Evolutionary conservation across 2,113 vertebrate species (phyloP), one percentile per base, ranked within the genome.

Genomic region (Sakesphorus luctuosus): DNA sequence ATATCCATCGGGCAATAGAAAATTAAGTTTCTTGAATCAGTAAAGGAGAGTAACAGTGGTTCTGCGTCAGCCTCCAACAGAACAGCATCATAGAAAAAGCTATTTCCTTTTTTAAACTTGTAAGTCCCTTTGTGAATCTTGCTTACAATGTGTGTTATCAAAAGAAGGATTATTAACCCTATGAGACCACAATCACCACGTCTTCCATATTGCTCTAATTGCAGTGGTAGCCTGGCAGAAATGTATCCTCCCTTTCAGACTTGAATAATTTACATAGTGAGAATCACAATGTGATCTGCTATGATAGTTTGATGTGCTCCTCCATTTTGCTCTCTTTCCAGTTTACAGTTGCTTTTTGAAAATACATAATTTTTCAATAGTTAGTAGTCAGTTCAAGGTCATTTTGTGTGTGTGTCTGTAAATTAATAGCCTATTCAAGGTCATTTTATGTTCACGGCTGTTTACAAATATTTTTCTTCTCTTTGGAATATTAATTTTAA

Each of bases 131-230:
- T 79, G 81, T 82, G 67, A 78, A 31, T 82, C 63, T 89, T 87
- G 65, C 89, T 94, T 89, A 72, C 24, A 56, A 21, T 25, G 31
- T 78, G 36, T 50, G n/a, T 86, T 87, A 72, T 43, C 63, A 78
- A 73, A 81, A 76, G 75, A 93, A 69, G 35, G 80, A 67, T 88
- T 94, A 77, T 92, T 94, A 95, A 83, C 66, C 89, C 88, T 82
- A 17, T 68, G 77, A 93, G 93, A 46, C 59, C 59, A 11, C 56
- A 84, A 21, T 89, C 55, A 61, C 66, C 21, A 46, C 44, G 7
- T 87, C 53, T 80, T 92, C 89, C 68, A 89, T 56, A 91, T 77
- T 93, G 81, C 73, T 88, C 67, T 90, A 82, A 90, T 76, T 79
- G 84, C 58, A 35, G 18, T 69, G 84, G 80, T 72, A 80, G 29